Base-by-base conservation (phyloP, 1,140 invertebrate species). In the Heterodera schachtii region DNA sequence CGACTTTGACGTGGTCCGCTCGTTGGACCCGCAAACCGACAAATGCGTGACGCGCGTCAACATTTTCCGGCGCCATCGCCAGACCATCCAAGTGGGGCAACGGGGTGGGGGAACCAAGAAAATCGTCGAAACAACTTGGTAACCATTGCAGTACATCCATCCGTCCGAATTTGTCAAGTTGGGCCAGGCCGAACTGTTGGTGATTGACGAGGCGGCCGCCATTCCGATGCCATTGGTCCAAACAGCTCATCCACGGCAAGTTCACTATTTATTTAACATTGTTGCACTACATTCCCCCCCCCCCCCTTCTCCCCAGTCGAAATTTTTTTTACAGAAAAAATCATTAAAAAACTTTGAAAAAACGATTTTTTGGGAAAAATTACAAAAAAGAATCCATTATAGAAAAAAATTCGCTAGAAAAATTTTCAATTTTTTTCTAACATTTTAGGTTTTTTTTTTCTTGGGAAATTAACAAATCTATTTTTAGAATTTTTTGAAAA, bases 201-300 rank as follows among this genome's bases (percentile, higher is more conserved):
- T 98, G 41, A 98, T 99, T 85, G 98, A 99, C 90, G 98, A 99
- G 92, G 98, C 98, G 11, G 98, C 97, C 3, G 98, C 97, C 31
- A 99, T 99, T 85, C 98, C 98, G 0, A 91, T 99, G 73, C 94
- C 95, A 0, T 93, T 95, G 85, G 96, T 99, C 47, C 47, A 88
- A 88, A 43, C 80, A 85, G 31, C 81, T 90, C 3, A 89, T 90
- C 52, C 60, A 73, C 60, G 87, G 89, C 81, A 4, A 74, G 43
- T 57, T 46, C 41, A 79, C 60, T 44, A 66, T 77, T 74, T 80
- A 57, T n/a, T n/a, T n/a, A n/a, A n/a, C n/a, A n/a, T n/a, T n/a
- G n/a, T n/a, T n/a, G n/a, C n/a, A n/a, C n/a, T n/a, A n/a, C n/a
- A n/a, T n/a, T n/a, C n/a, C n/a, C n/a, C n/a, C n/a, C n/a, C n/a